Percentiles rank a stretch among this genome's conserved stretches.
Evolutionary conservation across 2,888 invertebrate genomes (phyloP).

Genomic region (Drosophila heteroneura): DNA sequence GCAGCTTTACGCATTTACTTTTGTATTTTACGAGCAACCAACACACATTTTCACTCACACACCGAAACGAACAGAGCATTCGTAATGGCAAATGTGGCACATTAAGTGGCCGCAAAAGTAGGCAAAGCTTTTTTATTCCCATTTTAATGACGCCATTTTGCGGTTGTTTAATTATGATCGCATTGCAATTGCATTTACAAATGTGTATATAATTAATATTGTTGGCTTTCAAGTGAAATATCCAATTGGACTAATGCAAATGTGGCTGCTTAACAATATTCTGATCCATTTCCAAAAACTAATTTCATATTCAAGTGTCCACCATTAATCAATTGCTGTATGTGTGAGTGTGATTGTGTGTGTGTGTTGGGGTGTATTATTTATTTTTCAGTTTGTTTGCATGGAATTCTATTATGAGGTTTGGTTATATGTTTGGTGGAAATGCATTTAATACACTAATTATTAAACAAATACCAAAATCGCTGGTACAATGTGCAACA

Average conservation of each 20-base stretch:
- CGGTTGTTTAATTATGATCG: slow-evolving; percentile 55
- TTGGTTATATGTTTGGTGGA: slow-evolving; percentile 33
- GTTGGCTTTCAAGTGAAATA: slow-evolving; percentile 10
- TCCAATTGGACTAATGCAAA: slow-evolving; percentile 30
- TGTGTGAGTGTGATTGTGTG: slow-evolving; percentile 1
- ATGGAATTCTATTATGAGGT: slow-evolving; percentile 45
- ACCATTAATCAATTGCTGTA: slow-evolving; percentile 43
- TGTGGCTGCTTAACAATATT: slow-evolving; percentile 26
- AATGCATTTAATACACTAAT: slow-evolving; percentile 67
- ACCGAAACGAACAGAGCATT: slow-evolving; percentile 34
- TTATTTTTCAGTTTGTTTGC: slow-evolving; percentile 26
- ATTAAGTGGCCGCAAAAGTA: slow-evolving; percentile 65
- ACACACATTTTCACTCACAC: slow-evolving; percentile 12
- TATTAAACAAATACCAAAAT: slow-evolving; percentile 59
- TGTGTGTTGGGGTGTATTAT: slow-evolving; percentile 1
- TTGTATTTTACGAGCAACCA: slow-evolving; percentile 64
- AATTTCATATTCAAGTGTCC: slow-evolving; percentile 38
- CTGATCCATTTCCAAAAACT: slow-evolving; percentile 8
- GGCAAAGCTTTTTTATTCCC: slow-evolving; percentile 49
- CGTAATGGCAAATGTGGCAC: slow-evolving; percentile 45
- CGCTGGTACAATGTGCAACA: slow-evolving; percentile 12
- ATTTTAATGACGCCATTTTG: slow-evolving; percentile 45
- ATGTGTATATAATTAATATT: slow-evolving; percentile 14
- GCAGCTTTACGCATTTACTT: slow-evolving; percentile 68
- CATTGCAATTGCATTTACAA: slow-evolving; percentile 28